Percentiles rank a stretch among this genome's conserved stretches.
Evolutionary conservation across 2,888 invertebrate species (phyloP).

Genomic region (Drosophila mulleri): DNA sequence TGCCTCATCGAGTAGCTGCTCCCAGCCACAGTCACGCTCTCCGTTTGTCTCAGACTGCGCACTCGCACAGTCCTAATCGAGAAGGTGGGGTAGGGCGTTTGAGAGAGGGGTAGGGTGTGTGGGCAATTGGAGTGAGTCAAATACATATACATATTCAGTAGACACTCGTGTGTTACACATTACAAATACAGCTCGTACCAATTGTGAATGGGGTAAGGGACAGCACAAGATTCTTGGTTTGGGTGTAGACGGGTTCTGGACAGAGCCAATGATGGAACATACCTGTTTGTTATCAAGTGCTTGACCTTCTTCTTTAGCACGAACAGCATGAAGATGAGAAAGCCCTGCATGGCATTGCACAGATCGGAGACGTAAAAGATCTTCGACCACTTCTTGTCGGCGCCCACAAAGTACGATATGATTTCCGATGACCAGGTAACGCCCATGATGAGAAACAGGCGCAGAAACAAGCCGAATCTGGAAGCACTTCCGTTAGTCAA

Average conservation of each 20-base stretch:
- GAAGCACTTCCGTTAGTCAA: neutral
- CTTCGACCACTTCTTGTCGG: conserved; percentile 77
- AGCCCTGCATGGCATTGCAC: conserved; percentile 87
- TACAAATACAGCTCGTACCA: conserved; percentile 27
- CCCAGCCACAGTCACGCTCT: conserved; percentile 75
- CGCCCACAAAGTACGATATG: conserved; percentile 89
- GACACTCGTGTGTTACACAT: conserved; percentile 5
- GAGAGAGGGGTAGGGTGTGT: neutral
- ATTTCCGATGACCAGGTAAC: conserved; percentile 93
- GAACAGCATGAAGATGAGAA: conserved; percentile 88
- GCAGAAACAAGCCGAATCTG: conserved; percentile 92
- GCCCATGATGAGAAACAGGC: conserved; percentile 94
- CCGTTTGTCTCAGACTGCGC: conserved; percentile 79
- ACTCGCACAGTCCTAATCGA: conserved; percentile 74
- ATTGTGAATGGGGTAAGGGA: conserved; percentile 31
- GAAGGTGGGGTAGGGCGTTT: neutral
- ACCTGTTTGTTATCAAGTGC: conserved; percentile 83
- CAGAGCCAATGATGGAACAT: conserved; percentile 37
- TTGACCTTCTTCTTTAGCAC: conserved; percentile 87
- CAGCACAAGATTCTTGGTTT: conserved; percentile 9
- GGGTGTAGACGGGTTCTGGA: neutral
- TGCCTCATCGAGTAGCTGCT: conserved; percentile 73
- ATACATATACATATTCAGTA: conserved; percentile 6
- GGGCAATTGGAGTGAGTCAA: conserved; percentile 16
- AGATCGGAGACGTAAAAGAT: conserved; percentile 86